Percentiles rank a stretch among this genome's conserved stretches.
Conservation (phyloP, 2,888 invertebrate species). For the Ochlodes sylvanus region DNA sequence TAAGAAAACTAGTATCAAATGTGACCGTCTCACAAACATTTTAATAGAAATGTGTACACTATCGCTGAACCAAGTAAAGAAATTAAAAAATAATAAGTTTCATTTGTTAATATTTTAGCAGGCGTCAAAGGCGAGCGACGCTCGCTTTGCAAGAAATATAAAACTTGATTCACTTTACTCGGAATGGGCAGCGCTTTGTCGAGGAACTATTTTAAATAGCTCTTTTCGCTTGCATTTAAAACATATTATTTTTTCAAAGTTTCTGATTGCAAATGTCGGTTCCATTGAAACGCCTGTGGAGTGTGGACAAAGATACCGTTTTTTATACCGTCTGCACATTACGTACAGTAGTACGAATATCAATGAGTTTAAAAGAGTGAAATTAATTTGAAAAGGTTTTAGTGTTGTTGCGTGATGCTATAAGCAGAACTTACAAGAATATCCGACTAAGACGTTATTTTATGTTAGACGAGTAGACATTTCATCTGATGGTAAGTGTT, state of each 20-base stretch:
- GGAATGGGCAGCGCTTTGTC: background rate
- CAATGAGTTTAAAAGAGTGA: background rate
- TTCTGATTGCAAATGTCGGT: constrained; percentile 27
- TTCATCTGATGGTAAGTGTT: no score
- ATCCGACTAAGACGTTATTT: no score
- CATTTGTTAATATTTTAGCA: background rate
- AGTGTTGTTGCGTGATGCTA: no score
- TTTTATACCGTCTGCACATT: no score
- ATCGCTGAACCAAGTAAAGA: no score
- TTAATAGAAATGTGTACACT: no score
- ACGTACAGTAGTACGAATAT: background rate
- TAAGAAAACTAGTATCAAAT: no score
- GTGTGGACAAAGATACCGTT: constrained; percentile 22
- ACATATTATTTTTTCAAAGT: constrained; percentile 19
- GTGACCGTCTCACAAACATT: no score
- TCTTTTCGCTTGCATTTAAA: constrained; percentile 11
- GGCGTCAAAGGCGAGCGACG: background rate
- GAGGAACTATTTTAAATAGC: background rate
- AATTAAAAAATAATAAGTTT: no score
- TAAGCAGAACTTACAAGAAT: no score
- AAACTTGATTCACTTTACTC: background rate
- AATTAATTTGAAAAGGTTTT: no score
- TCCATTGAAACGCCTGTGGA: constrained; percentile 16
- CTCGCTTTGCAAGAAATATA: background rate
- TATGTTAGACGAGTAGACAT: no score